Conservation (phyloP, 2,113 vertebrate species). For the Megalops atlanticus region DNA sequence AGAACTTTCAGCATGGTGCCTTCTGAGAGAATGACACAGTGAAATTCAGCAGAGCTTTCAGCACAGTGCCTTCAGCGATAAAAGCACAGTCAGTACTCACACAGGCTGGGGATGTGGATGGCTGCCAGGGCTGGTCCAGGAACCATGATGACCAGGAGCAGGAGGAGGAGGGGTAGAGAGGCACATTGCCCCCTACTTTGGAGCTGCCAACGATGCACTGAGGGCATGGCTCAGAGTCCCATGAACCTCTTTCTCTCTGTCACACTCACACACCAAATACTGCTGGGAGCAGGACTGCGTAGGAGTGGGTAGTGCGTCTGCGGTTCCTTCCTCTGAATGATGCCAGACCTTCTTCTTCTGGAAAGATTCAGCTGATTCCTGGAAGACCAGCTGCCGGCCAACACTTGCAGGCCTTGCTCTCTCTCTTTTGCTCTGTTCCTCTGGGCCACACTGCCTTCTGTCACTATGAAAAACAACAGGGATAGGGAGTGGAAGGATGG, state of each 20-base stretch:
- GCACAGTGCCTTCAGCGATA: too few relatives aligned
- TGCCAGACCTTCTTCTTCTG: neutral
- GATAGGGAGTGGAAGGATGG: neutral
- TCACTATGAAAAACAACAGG: conserved; percentile 1
- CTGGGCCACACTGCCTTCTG: neutral
- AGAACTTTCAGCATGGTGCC: too few relatives aligned
- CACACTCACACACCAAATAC: conserved; percentile 52
- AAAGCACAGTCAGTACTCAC: conserved; percentile 61
- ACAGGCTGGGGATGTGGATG: conserved; percentile 60
- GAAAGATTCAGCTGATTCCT: neutral
- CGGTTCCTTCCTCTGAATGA: neutral
- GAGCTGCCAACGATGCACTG: conserved; percentile 49
- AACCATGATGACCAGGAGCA: conserved; percentile 49
- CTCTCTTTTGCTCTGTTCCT: neutral
- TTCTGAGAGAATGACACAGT: too few relatives aligned
- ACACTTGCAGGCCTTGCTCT: neutral
- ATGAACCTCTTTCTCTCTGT: conserved; percentile 48
- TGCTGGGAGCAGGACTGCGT: neutral
- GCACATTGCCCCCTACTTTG: conserved; percentile 47
- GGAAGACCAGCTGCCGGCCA: neutral
- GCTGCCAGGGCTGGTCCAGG: conserved; percentile 45
- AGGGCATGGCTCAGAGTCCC: conserved; percentile 71
- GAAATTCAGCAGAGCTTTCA: too few relatives aligned
- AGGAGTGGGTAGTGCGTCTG: neutral
- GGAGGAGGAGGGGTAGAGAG: conserved; percentile 42